These are phyloP conservation scores for Anagyrus pseudococci DNA, from an alignment of 2,888 invertebrate species.

Conservation along the genomic window DNA sequence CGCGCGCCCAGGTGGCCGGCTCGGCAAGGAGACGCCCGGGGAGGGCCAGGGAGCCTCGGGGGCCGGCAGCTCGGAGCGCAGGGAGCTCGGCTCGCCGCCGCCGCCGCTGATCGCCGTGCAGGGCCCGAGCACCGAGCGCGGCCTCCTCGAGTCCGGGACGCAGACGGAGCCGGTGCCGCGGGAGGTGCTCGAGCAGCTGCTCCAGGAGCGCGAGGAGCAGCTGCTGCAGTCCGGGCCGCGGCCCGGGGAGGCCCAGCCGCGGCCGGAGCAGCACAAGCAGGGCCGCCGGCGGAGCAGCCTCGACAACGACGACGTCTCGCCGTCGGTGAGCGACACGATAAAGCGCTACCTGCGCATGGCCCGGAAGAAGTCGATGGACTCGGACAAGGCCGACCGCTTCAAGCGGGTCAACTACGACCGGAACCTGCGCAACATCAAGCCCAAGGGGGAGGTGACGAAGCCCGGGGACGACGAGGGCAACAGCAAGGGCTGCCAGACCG, in stretches of 20 bases:
- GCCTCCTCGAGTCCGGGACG: conserved; percentile 64
- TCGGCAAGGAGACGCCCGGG: conserved; percentile 7
- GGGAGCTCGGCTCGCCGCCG: conserved; percentile 62
- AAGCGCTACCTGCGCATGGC: conserved; percentile 87
- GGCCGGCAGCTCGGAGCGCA: conserved; percentile 26
- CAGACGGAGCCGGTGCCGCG: conserved; percentile 72
- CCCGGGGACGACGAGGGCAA: conserved; percentile 81
- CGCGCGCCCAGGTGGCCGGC: background rate
- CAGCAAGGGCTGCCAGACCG: conserved; percentile 79
- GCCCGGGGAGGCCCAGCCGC: conserved; percentile 48
- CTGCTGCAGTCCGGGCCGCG: conserved; percentile 44
- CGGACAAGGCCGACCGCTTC: conserved; percentile 81
- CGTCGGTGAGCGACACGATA: conserved; percentile 86
- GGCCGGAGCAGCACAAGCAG: conserved; percentile 56
- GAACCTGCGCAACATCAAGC: conserved; percentile 82
- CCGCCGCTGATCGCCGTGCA: conserved; percentile 75
- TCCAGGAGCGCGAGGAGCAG: conserved; percentile 63
- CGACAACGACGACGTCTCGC: conserved; percentile 84
- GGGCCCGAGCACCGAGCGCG: conserved; percentile 66
- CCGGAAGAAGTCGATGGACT: conserved; percentile 84
- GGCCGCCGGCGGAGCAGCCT: conserved; percentile 76
- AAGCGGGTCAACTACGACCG: conserved; percentile 89
- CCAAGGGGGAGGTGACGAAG: conserved; percentile 76
- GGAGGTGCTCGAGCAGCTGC: conserved; percentile 63
- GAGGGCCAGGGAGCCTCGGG: conserved; percentile 35